A percentile compares a stretch with the other conserved stretches of the same genome.
phyloP scores from a whole-genome alignment of 2,797 vertebrate genomes.

The Halcyon chelicuti region DNA sequence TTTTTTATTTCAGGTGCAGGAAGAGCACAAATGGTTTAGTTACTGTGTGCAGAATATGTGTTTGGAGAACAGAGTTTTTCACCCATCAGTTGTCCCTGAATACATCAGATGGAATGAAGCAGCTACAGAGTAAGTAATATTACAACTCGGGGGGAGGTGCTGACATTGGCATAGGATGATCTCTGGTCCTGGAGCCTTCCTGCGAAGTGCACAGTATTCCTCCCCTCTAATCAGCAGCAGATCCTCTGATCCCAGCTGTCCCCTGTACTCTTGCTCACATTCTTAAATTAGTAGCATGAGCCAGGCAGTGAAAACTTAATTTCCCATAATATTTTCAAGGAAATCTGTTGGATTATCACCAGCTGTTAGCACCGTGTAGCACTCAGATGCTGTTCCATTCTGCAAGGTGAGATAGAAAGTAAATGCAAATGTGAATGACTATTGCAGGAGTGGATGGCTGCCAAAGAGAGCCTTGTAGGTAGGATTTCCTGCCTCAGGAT shows the following conservation, averaged over 20 bases:
- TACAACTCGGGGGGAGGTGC: neutral
- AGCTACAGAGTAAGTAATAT: neutral
- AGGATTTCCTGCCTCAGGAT: neutral
- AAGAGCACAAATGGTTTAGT: neutral
- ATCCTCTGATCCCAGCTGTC: slow-evolving; percentile 23
- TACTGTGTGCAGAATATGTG: neutral
- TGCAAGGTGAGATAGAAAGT: neutral
- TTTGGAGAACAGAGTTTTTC: neutral
- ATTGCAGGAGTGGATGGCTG: neutral
- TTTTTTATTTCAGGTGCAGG: neutral
- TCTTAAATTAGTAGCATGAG: neutral
- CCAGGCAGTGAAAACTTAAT: slow-evolving; percentile 59
- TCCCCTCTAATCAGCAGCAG: slow-evolving; percentile 59
- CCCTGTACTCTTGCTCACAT: slow-evolving; percentile 10
- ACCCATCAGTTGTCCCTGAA: neutral
- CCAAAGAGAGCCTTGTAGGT: neutral
- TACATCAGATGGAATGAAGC: neutral
- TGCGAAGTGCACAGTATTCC: neutral
- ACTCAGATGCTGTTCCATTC: neutral
- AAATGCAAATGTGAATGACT: neutral
- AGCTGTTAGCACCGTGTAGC: slow-evolving; percentile 14
- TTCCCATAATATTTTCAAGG: slow-evolving; percentile 59
- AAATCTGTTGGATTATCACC: slow-evolving; percentile 52
- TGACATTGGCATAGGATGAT: neutral
- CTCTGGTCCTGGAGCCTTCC: neutral